phyloP scores from a whole-genome alignment of 2,797 vertebrate genomes.

The Typhlichthys subterraneus region DNA sequence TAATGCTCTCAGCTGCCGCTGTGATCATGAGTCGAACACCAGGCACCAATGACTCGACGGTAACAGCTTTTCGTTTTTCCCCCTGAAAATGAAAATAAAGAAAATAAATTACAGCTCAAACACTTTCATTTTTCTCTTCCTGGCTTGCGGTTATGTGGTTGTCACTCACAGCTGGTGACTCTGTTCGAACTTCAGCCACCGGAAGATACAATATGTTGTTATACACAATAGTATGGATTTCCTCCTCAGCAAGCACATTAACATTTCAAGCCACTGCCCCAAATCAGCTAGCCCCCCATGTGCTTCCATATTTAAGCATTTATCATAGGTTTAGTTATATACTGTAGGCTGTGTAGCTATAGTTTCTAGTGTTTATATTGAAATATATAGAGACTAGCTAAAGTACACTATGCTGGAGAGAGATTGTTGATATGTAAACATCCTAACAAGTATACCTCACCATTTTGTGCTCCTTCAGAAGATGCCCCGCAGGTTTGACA shows the following conservation, averaged over 20 bases:
- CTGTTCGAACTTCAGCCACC: constrained; percentile 45
- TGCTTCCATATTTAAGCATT: no score
- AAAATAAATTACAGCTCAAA: constrained; percentile 51
- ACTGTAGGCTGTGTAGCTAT: no score
- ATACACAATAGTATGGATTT: constrained; percentile 31
- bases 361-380: neutral
- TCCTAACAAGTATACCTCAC: no score
- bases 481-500: no score
- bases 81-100: constrained; percentile 41
- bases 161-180: constrained; percentile 51
- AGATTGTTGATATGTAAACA: no score
- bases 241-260: constrained; percentile 9
- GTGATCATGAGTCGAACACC: constrained; percentile 31
- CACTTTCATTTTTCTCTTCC: constrained; percentile 38
- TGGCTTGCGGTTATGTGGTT: constrained; percentile 30
- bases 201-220: constrained; percentile 39
- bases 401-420: no score
- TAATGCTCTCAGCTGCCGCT: constrained; percentile 36
- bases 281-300: constrained; percentile 17
- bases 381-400: no score
- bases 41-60: constrained; percentile 49
- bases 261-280: constrained; percentile 32
- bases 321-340: constrained; percentile 11
- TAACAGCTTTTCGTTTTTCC: constrained; percentile 20
- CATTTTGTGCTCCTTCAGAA: no score